phyloP scores from a whole-genome alignment of 2,888 invertebrate genomes.

The Caenorhabditis auriculariae region DNA sequence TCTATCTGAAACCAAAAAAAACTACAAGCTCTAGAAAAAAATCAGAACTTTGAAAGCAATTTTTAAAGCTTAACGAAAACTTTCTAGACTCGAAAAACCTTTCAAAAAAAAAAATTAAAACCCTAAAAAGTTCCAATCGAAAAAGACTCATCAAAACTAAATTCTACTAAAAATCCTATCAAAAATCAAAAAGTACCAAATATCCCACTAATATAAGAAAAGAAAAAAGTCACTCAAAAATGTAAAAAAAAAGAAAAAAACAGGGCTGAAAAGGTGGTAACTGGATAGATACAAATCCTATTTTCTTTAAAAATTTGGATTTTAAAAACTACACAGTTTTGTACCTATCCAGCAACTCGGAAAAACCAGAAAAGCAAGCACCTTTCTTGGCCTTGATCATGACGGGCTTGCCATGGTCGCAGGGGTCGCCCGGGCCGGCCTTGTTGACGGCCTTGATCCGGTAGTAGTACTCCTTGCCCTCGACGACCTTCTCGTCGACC shows the following conservation, averaged over 20 bases:
- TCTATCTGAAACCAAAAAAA: neutral
- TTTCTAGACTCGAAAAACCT: neutral
- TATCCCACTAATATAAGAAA: too few relatives aligned
- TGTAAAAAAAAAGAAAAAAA: neutral
- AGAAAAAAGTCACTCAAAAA: neutral
- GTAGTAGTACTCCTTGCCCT: constrained; percentile 64
- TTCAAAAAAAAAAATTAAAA: constrained; percentile 1
- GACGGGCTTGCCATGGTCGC: constrained; percentile 80
- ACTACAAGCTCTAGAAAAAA: neutral
- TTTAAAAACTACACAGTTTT: constrained; percentile 1
- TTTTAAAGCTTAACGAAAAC: neutral
- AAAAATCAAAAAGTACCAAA: too few relatives aligned
- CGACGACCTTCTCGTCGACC: constrained; percentile 63
- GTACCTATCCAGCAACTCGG: too few relatives aligned
- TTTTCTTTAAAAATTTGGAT: constrained; percentile 1
- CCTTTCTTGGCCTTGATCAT: constrained; percentile 60
- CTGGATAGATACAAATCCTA: constrained; percentile 1
- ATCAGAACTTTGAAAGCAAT: neutral
- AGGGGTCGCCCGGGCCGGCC: constrained; percentile 82
- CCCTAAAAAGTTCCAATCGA: neutral
- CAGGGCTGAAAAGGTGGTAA: neutral
- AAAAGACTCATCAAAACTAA: too few relatives aligned
- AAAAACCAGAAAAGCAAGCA: constrained; percentile 4
- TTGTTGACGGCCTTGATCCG: constrained; percentile 79
- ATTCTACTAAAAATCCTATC: too few relatives aligned